A percentile compares a stretch with the other conserved stretches of the same genome.
Conservation (phyloP, 2,888 invertebrate genomes). For the Hemicrepidius hirtus region DNA sequence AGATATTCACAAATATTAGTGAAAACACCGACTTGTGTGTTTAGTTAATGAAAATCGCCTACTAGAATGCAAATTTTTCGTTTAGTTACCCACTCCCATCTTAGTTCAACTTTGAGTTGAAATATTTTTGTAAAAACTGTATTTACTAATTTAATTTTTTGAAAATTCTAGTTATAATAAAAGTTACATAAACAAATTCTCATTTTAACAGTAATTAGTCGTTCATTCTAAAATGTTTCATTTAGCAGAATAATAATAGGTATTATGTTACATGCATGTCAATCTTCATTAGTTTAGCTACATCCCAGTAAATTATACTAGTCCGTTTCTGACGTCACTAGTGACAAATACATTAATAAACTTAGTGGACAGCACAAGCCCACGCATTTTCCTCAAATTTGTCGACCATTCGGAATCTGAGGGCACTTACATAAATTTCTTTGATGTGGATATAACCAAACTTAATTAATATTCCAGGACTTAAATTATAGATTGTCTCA, state of each 20-base stretch:
- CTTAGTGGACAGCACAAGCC: conserved; percentile 34
- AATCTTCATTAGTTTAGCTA: conserved; percentile 41
- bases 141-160: too few relatives aligned
- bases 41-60: conserved; percentile 7
- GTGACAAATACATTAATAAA: conserved; percentile 41
- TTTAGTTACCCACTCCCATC: not conserved
- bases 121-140: conserved; percentile 1
- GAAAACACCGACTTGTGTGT: conserved; percentile 3
- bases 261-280: conserved; percentile 42
- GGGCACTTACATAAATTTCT: not conserved
- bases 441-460: not conserved
- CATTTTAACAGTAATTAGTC: conserved; percentile 11
- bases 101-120: not conserved
- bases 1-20: conserved; percentile 7
- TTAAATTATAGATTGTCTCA: too few relatives aligned
- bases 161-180: not conserved
- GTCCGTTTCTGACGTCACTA: conserved; percentile 35
- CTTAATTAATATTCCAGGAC: not conserved
- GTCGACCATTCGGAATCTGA: not conserved
- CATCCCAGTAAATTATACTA: conserved; percentile 41
- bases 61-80: not conserved
- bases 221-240: conserved; percentile 29
- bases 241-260: conserved; percentile 38
- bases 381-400: conserved; percentile 27
- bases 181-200: conserved; percentile 1